These are phyloP conservation scores for Mastacembelus armatus DNA, from an alignment of 2,797 vertebrate genomes.

Conservation along the genomic window DNA sequence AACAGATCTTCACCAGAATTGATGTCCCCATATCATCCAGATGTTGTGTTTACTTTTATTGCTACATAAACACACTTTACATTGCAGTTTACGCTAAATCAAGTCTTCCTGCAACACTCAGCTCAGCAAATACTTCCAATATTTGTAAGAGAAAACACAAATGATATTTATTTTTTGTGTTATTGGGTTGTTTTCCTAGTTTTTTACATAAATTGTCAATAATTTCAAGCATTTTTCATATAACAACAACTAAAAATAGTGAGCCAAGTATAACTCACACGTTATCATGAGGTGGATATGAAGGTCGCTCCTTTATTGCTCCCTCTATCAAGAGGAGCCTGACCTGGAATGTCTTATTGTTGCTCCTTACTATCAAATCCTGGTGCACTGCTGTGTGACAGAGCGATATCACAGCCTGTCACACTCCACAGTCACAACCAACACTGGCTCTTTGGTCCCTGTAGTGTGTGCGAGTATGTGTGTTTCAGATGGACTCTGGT, in stretches of 20 bases:
- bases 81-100: background rate
- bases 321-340: background rate
- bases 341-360: slow-evolving; percentile 39
- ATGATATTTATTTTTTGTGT: too few relatives aligned
- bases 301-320: background rate
- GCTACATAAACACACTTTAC: background rate
- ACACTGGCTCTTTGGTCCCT: slow-evolving; percentile 1
- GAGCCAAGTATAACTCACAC: background rate
- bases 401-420: slow-evolving; percentile 56
- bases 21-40: background rate
- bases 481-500: slow-evolving; percentile 26
- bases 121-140: slow-evolving; percentile 8
- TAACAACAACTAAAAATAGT: background rate
- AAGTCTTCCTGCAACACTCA: background rate
- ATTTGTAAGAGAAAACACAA: slow-evolving; percentile 6
- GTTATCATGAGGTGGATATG: background rate
- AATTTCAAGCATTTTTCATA: background rate
- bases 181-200: background rate
- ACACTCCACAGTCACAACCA: slow-evolving; percentile 36
- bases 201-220: background rate
- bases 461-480: background rate
- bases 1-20: background rate
- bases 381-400: slow-evolving; percentile 50
- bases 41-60: background rate
- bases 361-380: slow-evolving; percentile 44